Evolutionary conservation across 2,888 invertebrate genomes (phyloP), one percentile per base, ranked within the genome.

Genomic region (Papilio elwesi): DNA sequence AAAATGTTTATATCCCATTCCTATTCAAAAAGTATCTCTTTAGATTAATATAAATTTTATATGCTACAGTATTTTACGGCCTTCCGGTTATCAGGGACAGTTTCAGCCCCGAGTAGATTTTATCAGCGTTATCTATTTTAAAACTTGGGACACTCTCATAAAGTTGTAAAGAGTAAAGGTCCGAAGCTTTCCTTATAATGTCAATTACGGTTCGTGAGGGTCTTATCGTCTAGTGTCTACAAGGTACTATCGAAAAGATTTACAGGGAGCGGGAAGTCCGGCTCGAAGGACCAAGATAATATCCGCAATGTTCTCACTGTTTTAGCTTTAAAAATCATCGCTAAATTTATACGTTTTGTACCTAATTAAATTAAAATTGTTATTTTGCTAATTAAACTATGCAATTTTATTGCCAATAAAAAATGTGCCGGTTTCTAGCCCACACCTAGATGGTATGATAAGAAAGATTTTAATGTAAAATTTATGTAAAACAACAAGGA

Each of bases 161-260:
- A 78, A 80, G 76, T 77, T 79, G 81, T 82, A 79, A 75, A 78
- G 79, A 81, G 82, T 82, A 82, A 83, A 85, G 82, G 84, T 81
- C 83, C 83, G 82, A 81, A 80, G 83, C 82, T 85, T 85, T 83
- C 86, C 86, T 86, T 89, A 90, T 88, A 88, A 88, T 87, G 90
- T 90, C 91, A 91, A 92, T 91, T 91, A 91, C 78, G 79, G 86
- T 85, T 88, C 90, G 89, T 88, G 89, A 85, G 82, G 77, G 73
- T 78, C 83, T 88, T 92, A 91, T 91, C 92, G 81, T 73, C 77
- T 53, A 74, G 81, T 87, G 87, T 84, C 87, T 81, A 74, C 80
- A 74, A 81, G 78, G 81, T 78, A 74, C 82, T 91, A 91, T 91
- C 91, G 81, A 76, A 72, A 84, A 90, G 91, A 92, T 91, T 91